Evolutionary conservation across 2,888 invertebrate species (phyloP).

Genomic region (Rotaria magnacalcarata): DNA sequence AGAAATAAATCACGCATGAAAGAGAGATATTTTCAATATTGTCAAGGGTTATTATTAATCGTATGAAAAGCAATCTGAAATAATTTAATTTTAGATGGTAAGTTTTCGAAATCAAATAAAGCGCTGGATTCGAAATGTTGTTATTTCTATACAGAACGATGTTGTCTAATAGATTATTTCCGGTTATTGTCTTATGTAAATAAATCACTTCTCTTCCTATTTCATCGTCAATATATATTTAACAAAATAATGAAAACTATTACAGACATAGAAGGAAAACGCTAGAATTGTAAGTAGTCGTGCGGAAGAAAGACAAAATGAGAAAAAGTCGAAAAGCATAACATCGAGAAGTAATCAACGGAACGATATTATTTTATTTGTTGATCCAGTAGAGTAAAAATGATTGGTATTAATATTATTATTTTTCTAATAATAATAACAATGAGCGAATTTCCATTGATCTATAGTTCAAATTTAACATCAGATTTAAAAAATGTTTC

Average conservation of each 20-base stretch:
- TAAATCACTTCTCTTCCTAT: background rate
- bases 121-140: too few relatives aligned
- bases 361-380: background rate
- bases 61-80: too few relatives aligned
- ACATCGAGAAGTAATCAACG: background rate
- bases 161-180: background rate
- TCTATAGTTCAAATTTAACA: background rate
- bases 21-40: too few relatives aligned
- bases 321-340: background rate
- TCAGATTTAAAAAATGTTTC: constrained; percentile 30
- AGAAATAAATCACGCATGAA: too few relatives aligned
- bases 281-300: background rate
- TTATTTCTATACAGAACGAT: background rate
- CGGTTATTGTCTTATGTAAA: background rate
- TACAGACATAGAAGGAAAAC: background rate
- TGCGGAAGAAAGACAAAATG: background rate
- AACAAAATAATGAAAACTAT: background rate
- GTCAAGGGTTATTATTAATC: too few relatives aligned
- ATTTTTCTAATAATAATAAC: background rate
- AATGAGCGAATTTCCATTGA: background rate
- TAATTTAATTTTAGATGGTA: too few relatives aligned
- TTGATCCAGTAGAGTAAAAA: background rate
- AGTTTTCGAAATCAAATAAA: too few relatives aligned
- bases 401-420: background rate
- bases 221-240: background rate